Evolutionary conservation across 2,797 vertebrate species (phyloP).

Genomic region (Microcaecilia unicolor): DNA sequence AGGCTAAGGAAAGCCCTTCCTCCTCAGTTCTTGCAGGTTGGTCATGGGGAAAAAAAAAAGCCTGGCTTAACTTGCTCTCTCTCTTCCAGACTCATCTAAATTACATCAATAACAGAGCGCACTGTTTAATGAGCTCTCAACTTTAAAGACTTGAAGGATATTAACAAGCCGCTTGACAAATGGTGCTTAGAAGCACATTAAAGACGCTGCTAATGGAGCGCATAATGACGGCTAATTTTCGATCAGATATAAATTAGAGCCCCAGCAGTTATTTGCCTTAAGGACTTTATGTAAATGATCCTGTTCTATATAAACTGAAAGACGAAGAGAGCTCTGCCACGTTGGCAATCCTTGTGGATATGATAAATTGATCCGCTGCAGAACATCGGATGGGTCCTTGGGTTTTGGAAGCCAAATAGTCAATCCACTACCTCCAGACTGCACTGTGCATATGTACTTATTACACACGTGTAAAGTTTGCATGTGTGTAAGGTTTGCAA

Average conservation of each 20-base stretch:
- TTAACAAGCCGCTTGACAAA: conserved; percentile 99
- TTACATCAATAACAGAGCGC: conserved; percentile 87
- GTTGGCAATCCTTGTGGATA: conserved; percentile 71
- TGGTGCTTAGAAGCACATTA: conserved; percentile 99
- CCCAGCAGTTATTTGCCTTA: conserved; percentile 99
- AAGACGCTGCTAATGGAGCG: conserved; percentile 99
- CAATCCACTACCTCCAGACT: no score
- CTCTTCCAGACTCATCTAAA: conserved; percentile 84
- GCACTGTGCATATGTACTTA: no score
- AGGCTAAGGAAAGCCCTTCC: not conserved
- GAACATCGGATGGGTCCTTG: conserved; percentile 54
- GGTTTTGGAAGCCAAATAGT: no score
- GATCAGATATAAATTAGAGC: conserved; percentile 99
- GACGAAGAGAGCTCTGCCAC: conserved; percentile 56
- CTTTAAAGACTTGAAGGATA: conserved; percentile 99
- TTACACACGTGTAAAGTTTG: no score
- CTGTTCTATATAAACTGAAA: conserved; percentile 96
- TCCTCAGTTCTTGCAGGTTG: conserved; percentile 23
- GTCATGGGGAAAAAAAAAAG: conserved; percentile 39
- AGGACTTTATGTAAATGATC: conserved; percentile 99
- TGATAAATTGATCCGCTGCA: conserved; percentile 79
- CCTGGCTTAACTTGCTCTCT: conserved; percentile 42
- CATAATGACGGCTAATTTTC: conserved; percentile 99
- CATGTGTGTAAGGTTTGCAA: no score
- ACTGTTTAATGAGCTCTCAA: conserved; percentile 99